Base-by-base conservation (phyloP, 2,888 invertebrate species). In the Alsophila aescularia region DNA sequence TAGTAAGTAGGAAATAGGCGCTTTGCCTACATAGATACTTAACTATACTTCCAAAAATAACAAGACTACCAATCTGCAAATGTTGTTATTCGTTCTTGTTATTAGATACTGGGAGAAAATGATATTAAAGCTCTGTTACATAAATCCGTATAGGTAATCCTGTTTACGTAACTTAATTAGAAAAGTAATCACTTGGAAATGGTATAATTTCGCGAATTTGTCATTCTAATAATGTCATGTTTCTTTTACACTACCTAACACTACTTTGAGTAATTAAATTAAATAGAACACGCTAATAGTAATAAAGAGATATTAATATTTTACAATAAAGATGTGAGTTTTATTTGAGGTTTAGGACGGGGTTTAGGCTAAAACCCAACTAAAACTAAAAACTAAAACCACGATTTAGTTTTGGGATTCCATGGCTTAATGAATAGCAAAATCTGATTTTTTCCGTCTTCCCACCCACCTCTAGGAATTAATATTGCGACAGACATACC, bases 161-260 rank as follows among this genome's bases (percentile, higher is more conserved):
- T 27, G 52, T 57, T 56, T 47, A 41, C 31, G 34, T 51, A 43
- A 56, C 32, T 52, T 48, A 52, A 52, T 57, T 52, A 48, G 29
- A 15, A 41, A 29, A 42, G 52, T 43, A 39, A 52, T 47, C 12
- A 52, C 52, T 57, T 57, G 36, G 36, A 41, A 56, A n/a, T n/a
- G 21, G 32, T 40, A 35, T 31, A 40, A 27, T 14, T 44, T 9
- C n/a, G 35, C 10, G 35, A 41, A 21, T 35, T 41, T 14, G 21
- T 14, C 37, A 18, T 47, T 47, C 16, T n/a, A 13, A n/a, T 13
- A 21, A 42, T 10, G 12, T 39, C n/a, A 8, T 32, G 5, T 31
- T 36, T 12, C 13, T 41, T 35, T 15, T 12, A 4, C 12, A 37
- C n/a, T 14, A 34, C 14, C 14, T 0, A 14, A 6, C 6, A 21